Percentiles rank a stretch among this genome's conserved stretches.
These are phyloP conservation scores for Psix sp. DNA, from an alignment of 1,140 invertebrate genomes.

Conservation along the genomic window DNA sequence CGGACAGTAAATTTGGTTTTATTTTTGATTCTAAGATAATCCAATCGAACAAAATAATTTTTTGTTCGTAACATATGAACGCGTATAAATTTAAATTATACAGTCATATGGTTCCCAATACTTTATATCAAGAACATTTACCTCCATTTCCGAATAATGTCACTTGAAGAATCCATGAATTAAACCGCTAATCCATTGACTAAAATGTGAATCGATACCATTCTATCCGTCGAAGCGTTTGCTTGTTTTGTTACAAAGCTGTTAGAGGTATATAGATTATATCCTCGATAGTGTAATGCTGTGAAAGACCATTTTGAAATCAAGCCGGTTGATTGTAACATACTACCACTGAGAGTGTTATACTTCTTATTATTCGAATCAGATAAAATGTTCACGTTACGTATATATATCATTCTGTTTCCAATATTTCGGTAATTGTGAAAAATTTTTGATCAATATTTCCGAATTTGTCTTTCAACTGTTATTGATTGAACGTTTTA, in stretches of 20 bases:
- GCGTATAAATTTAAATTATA: no score
- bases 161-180: slow-evolving; percentile 7
- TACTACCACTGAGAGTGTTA: background rate
- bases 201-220: background rate
- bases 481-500: no score
- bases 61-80: no score
- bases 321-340: background rate
- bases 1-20: no score
- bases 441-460: no score
- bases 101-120: no score
- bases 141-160: background rate
- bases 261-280: background rate
- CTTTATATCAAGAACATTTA: background rate
- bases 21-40: no score
- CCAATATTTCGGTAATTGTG: no score
- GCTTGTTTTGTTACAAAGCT: slow-evolving; percentile 1
- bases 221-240: background rate
- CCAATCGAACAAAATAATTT: no score
- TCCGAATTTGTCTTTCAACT: no score
- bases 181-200: slow-evolving; percentile 3
- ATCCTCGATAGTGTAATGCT: background rate
- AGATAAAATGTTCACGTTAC: no score
- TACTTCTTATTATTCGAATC: background rate
- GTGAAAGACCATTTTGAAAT: background rate
- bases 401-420: no score